A percentile compares a stretch with the other conserved stretches of the same genome.
Evolutionary conservation across 1,140 invertebrate species (phyloP).

Genomic region (Drosophila nebulosa): DNA sequence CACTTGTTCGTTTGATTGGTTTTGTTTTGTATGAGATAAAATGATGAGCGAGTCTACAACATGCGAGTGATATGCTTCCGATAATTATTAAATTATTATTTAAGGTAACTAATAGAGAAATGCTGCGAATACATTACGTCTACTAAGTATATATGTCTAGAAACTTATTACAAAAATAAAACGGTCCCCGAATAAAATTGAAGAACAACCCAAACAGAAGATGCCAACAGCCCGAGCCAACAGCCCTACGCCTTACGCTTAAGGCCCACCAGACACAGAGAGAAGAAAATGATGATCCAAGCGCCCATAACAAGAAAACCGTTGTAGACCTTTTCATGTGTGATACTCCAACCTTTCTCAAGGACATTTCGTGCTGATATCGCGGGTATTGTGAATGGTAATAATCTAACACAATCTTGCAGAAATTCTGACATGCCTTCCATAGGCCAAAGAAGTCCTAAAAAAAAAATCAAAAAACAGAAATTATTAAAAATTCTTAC

Average conservation of each 20-base stretch:
- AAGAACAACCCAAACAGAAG: constrained; percentile 14
- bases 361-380: constrained; percentile 85
- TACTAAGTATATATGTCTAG: constrained; percentile 18
- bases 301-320: constrained; percentile 83
- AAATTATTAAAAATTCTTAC: neutral
- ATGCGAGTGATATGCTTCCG: constrained; percentile 75
- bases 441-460: constrained; percentile 95
- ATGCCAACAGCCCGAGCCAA: too few species aligned
- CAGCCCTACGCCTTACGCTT: constrained; percentile 73
- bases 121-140: constrained; percentile 59
- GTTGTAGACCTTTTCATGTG: constrained; percentile 83
- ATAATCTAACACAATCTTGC: constrained; percentile 82
- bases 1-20: constrained; percentile 35
- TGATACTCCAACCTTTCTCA: constrained; percentile 83
- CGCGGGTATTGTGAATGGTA: constrained; percentile 87
- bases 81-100: constrained; percentile 69
- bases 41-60: constrained; percentile 55
- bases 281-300: constrained; percentile 83
- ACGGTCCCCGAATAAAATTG: constrained; percentile 31
- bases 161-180: constrained; percentile 4
- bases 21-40: constrained; percentile 31
- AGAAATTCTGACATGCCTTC: constrained; percentile 87
- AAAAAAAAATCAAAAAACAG: constrained; percentile 2
- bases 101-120: constrained; percentile 60
- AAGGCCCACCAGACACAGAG: constrained; percentile 81